Percentiles rank a stretch among this genome's conserved stretches.
Evolutionary conservation across 2,888 invertebrate species (phyloP).

Genomic region (Lithophane semibrunnea): DNA sequence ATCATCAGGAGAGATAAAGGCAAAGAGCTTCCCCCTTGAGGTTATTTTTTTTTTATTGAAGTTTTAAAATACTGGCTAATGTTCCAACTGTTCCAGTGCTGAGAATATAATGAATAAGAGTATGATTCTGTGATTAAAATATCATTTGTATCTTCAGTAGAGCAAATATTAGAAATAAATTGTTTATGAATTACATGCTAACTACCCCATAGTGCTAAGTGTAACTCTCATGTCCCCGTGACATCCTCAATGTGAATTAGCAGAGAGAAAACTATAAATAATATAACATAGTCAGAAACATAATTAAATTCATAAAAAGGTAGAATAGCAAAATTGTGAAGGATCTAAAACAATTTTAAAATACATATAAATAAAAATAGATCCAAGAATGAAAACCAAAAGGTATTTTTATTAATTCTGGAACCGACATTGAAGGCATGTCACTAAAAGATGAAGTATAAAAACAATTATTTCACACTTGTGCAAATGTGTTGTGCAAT

Average conservation of each 20-base stretch:
- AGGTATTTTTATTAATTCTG: not conserved
- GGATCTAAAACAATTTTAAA: not conserved
- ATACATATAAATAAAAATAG: not conserved
- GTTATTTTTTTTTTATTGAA: too few relatives aligned
- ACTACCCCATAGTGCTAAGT: not conserved
- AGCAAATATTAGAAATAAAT: not conserved
- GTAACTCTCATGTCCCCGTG: not conserved
- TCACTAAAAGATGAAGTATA: not conserved
- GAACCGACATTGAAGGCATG: not conserved
- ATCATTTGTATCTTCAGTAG: not conserved
- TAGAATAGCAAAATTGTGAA: not conserved
- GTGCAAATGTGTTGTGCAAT: constrained; percentile 53
- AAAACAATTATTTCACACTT: constrained; percentile 34
- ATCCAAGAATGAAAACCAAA: not conserved
- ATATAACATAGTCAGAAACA: not conserved
- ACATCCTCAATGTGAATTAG: constrained; percentile 7
- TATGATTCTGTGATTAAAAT: too few relatives aligned
- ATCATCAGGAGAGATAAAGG: too few relatives aligned
- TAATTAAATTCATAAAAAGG: not conserved
- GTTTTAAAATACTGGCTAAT: too few relatives aligned
- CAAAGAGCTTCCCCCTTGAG: too few relatives aligned
- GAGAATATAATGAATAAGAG: too few relatives aligned
- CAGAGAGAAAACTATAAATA: not conserved
- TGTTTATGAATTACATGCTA: constrained; percentile 9
- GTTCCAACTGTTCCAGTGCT: too few relatives aligned